Evolutionary conservation across 2,797 vertebrate genomes (phyloP).

Genomic region (Sebastes diaconus): DNA sequence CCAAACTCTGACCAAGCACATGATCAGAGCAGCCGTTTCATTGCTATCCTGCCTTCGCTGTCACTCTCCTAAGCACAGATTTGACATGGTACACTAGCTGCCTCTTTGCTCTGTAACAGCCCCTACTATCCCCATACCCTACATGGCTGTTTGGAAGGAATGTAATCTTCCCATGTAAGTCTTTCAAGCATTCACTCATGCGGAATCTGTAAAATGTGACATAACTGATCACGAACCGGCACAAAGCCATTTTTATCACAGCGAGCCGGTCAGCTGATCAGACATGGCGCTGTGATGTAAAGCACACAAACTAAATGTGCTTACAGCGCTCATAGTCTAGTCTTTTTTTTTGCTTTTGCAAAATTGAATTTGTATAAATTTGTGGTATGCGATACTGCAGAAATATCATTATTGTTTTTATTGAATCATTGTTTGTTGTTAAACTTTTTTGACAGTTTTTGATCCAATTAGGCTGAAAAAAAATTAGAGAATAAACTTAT

Average conservation of each 20-base stretch:
- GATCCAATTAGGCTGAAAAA: not conserved
- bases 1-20: not conserved
- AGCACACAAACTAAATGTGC: not conserved
- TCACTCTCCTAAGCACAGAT: conserved; percentile 46
- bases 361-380: not conserved
- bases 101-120: conserved; percentile 35
- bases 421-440: not conserved
- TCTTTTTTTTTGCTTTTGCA: not conserved
- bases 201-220: conserved; percentile 44
- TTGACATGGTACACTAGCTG: conserved; percentile 56
- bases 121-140: conserved; percentile 35
- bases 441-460: not conserved
- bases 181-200: conserved; percentile 32
- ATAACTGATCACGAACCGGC: conserved; percentile 30
- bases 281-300: not conserved
- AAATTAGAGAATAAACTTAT: not conserved
- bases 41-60: conserved; percentile 10
- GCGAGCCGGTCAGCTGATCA: not conserved
- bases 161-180: conserved; percentile 52
- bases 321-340: not conserved
- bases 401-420: not conserved
- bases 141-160: conserved; percentile 56
- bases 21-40: conserved; percentile 19
- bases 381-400: not conserved
- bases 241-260: conserved; percentile 51